A percentile compares a stretch with the other conserved stretches of the same genome.
Evolutionary conservation across 2,888 invertebrate species (phyloP).

Genomic region (Scaptomyza tumidula): DNA sequence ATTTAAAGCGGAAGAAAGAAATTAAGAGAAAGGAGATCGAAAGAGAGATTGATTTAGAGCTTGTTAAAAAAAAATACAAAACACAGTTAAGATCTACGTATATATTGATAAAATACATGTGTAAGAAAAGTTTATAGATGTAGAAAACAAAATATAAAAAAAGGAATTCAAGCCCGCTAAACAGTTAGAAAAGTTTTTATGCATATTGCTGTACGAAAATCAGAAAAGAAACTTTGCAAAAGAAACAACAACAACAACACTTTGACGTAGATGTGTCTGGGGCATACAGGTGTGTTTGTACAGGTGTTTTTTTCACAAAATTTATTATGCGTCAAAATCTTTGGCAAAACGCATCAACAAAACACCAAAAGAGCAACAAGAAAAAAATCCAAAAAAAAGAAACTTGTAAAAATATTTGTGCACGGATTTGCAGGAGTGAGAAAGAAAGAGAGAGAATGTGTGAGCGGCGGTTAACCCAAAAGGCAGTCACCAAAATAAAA

Average conservation of each 20-base stretch:
- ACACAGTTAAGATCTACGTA: not conserved
- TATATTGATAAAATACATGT: not conserved
- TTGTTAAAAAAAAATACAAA: not conserved
- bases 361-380: conserved; percentile 4
- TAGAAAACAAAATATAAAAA: no score
- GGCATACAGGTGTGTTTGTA: conserved; percentile 46
- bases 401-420: conserved; percentile 57
- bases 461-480: not conserved
- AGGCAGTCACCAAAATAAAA: conserved; percentile 21
- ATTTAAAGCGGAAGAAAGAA: conserved; percentile 5
- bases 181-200: conserved; percentile 54
- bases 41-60: not conserved
- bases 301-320: conserved; percentile 62
- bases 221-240: conserved; percentile 37
- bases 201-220: not conserved
- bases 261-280: not conserved
- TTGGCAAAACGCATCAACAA: conserved; percentile 60
- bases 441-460: not conserved
- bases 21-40: not conserved
- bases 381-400: conserved; percentile 4
- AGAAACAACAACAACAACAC: not conserved
- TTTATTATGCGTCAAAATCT: conserved; percentile 75
- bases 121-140: no score
- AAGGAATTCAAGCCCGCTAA: conserved; percentile 37
- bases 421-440: conserved; percentile 42